These are phyloP conservation scores for Carassius auratus DNA, from an alignment of 2,113 vertebrate species.

Conservation along the genomic window DNA sequence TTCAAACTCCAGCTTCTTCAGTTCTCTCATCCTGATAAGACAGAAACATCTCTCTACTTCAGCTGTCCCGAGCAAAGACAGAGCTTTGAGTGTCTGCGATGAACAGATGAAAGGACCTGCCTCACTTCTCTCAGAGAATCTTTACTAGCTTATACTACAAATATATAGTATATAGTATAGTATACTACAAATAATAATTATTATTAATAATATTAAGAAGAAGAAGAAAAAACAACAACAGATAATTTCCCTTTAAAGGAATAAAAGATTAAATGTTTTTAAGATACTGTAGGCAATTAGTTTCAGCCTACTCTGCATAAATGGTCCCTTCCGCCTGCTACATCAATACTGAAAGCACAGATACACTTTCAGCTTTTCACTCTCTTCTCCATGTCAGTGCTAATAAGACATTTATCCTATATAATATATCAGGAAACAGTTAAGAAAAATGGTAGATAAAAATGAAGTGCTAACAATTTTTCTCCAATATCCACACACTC, in stretches of 20 bases:
- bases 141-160: background rate
- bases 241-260: background rate
- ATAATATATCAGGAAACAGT: background rate
- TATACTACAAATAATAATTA: no score
- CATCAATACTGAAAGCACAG: background rate
- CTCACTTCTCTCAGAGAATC: background rate
- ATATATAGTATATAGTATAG: no score
- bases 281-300: background rate
- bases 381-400: background rate
- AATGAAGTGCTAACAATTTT: no score
- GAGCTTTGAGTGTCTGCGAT: conserved; percentile 34
- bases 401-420: background rate
- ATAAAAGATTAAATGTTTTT: background rate
- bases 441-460: background rate
- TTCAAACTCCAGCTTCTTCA: conserved; percentile 26
- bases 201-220: background rate
- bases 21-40: conserved; percentile 45
- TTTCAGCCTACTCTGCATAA: background rate
- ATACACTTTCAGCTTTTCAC: background rate
- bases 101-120: conserved; percentile 27
- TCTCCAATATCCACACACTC: no score
- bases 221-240: background rate
- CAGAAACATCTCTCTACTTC: conserved; percentile 38
- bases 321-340: background rate
- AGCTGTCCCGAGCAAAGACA: conserved; percentile 24